phyloP scores from a whole-genome alignment of 2,797 vertebrate species.

The Sebastes paucispinis region DNA sequence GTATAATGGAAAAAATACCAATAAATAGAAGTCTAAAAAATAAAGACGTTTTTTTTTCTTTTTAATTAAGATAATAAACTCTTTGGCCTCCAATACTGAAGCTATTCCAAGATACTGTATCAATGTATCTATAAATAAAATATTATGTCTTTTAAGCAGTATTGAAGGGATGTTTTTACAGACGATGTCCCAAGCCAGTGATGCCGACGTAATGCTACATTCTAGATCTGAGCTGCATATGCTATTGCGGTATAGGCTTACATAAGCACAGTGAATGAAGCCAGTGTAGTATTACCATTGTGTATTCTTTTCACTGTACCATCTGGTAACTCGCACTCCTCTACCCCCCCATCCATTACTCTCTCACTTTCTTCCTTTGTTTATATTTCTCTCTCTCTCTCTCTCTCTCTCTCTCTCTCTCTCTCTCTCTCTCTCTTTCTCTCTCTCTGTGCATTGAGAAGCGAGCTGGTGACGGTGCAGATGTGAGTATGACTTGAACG shows the following conservation, averaged over 20 bases:
- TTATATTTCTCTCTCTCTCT: constrained; percentile 41
- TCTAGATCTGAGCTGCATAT: constrained; percentile 5
- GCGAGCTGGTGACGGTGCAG: constrained; percentile 37
- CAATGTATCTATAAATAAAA: not conserved
- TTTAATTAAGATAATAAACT: not conserved
- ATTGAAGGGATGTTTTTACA: not conserved
- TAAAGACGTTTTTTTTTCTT: too few relatives aligned
- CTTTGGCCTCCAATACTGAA: not conserved
- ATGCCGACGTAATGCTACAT: not conserved
- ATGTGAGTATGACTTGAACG: constrained; percentile 28
- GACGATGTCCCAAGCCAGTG: not conserved
- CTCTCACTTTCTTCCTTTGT: constrained; percentile 49
- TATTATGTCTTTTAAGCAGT: not conserved
- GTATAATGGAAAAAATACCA: not conserved
- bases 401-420: constrained; percentile 14
- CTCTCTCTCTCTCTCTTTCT: not conserved
- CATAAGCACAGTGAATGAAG: constrained; percentile 58
- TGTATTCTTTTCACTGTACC: constrained; percentile 75
- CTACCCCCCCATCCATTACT: constrained; percentile 20
- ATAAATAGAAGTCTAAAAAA: too few relatives aligned
- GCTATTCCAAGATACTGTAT: not conserved
- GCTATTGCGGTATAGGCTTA: constrained; percentile 31
- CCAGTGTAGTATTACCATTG: constrained; percentile 72
- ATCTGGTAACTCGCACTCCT: constrained; percentile 67
- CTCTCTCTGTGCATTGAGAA: constrained; percentile 6